phyloP scores from a whole-genome alignment of 1,140 invertebrate species.

The Vanessa atalanta region DNA sequence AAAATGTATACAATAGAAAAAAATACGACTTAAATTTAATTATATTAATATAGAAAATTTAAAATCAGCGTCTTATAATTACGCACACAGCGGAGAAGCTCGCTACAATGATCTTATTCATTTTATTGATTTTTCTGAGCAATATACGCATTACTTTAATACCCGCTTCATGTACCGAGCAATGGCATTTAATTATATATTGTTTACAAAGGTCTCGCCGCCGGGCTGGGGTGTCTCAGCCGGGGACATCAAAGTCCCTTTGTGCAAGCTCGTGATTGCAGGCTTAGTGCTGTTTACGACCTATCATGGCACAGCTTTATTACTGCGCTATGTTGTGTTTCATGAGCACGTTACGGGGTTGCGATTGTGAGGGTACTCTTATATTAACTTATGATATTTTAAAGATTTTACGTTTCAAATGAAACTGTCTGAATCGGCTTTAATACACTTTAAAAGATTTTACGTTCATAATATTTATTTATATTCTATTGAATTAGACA shows the following conservation, averaged over 20 bases:
- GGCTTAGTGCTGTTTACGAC: constrained; percentile 31
- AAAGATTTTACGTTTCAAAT: no score
- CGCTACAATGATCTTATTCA: no score
- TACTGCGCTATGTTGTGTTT: neutral
- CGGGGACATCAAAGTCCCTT: constrained; percentile 26
- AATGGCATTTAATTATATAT: constrained; percentile 24
- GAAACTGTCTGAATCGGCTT: neutral
- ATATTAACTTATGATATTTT: no score
- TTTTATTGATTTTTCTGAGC: no score
- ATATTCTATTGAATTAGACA: no score
- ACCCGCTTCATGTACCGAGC: neutral
- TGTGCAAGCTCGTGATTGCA: constrained; percentile 8
- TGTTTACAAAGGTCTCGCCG: constrained; percentile 28
- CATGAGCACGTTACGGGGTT: neutral
- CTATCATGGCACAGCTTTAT: constrained; percentile 14
- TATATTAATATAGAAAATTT: no score
- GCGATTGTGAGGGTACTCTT: no score
- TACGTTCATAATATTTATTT: no score
- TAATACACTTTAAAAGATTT: neutral
- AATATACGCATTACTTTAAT: neutral
- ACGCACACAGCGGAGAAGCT: no score
- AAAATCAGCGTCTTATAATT: no score
- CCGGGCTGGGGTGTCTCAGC: neutral
- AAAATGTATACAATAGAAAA: no score
- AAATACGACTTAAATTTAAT: no score